phyloP scores from a whole-genome alignment of 2,797 vertebrate genomes.

The Miichthys miiuy region DNA sequence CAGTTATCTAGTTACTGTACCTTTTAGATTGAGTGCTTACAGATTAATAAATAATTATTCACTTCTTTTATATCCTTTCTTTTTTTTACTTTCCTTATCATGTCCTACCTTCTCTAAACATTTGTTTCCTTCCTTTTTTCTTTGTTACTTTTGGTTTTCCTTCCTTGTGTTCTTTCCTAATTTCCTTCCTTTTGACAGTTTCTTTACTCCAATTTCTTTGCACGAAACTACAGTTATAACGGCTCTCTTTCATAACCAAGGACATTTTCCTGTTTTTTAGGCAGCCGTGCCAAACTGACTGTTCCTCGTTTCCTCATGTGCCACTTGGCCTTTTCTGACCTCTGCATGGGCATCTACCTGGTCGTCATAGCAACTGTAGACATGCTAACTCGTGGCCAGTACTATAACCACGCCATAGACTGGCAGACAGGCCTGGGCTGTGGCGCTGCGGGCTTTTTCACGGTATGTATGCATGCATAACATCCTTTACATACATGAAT shows the following conservation, averaged over 20 bases:
- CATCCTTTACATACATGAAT: constrained; percentile 6
- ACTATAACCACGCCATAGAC: constrained; percentile 95
- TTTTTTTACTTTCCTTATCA: neutral
- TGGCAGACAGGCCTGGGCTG: constrained; percentile 96
- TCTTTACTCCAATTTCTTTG: neutral
- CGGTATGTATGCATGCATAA: constrained; percentile 69
- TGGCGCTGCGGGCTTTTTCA: constrained; percentile 92
- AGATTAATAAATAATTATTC: neutral
- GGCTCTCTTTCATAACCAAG: neutral
- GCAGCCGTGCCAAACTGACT: constrained; percentile 92
- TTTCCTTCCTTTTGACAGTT: neutral
- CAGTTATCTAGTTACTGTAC: neutral
- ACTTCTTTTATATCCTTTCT: no score
- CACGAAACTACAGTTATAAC: neutral
- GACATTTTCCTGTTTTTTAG: constrained; percentile 49
- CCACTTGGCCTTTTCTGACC: constrained; percentile 95
- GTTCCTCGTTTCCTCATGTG: constrained; percentile 98
- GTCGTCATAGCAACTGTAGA: constrained; percentile 93
- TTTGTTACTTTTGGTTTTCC: neutral
- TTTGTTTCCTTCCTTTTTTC: neutral
- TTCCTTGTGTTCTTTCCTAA: neutral
- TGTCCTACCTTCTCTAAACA: neutral
- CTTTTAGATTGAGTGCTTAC: neutral
- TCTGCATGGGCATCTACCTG: constrained; percentile 96
- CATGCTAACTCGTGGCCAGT: constrained; percentile 89